Percentiles rank a stretch among this genome's conserved stretches.
These are phyloP conservation scores for Meliscaeva auricollis DNA, from an alignment of 2,888 invertebrate genomes.

Conservation along the genomic window DNA sequence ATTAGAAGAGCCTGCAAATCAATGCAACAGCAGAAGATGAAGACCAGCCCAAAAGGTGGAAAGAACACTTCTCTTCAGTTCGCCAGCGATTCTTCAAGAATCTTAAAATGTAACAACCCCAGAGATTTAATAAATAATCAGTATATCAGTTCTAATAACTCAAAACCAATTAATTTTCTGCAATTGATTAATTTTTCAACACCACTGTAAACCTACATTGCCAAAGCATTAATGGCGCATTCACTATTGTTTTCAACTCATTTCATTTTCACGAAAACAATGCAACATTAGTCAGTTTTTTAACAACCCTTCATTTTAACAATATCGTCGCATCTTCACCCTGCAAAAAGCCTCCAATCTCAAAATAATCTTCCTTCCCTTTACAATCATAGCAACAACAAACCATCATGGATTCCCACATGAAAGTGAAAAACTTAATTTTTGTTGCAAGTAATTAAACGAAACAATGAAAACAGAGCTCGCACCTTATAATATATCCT, in stretches of 20 bases:
- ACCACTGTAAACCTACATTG: conserved; percentile 34
- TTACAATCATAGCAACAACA: not conserved
- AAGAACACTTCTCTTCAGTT: no score
- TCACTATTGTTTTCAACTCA: conserved; percentile 45
- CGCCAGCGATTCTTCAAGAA: no score
- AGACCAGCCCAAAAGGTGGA: no score
- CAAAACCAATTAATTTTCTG: no score
- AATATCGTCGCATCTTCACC: conserved; percentile 27
- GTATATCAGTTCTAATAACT: no score
- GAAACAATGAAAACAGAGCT: conserved; percentile 62
- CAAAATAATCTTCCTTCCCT: not conserved
- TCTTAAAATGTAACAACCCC: no score
- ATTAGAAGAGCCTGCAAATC: no score
- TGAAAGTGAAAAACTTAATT: conserved; percentile 64
- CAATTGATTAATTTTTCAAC: no score
- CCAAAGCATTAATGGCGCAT: conserved; percentile 52
- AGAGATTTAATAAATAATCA: no score
- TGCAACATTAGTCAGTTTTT: conserved; percentile 55
- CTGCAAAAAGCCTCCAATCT: conserved; percentile 33
- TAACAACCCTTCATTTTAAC: conserved; percentile 20
- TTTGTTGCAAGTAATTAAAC: conserved; percentile 73
- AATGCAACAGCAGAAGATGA: no score
- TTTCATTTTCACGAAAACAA: conserved; percentile 41
- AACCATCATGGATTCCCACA: conserved; percentile 45
- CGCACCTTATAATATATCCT: conserved; percentile 24